Percentiles rank a stretch among this genome's conserved stretches.
Conservation (phyloP, 1,140 invertebrate genomes). For the Anastatus disparis region DNA sequence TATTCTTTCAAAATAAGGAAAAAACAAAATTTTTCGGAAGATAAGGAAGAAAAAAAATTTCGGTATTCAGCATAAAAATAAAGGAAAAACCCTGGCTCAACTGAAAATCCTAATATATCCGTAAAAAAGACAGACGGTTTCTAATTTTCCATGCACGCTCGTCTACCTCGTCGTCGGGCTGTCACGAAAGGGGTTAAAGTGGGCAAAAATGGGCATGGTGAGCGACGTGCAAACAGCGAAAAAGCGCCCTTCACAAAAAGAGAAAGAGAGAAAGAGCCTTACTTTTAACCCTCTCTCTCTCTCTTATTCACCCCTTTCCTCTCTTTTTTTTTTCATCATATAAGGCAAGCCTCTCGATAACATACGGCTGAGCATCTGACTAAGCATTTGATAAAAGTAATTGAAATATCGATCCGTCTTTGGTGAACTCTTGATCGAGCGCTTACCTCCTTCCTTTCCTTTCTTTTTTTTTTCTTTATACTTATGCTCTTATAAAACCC, state of each 20-base stretch:
- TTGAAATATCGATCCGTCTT: slow-evolving; percentile 37
- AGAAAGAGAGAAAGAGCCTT: background rate
- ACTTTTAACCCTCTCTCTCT: background rate
- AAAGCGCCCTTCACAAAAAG: background rate
- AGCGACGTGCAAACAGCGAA: slow-evolving; percentile 23
- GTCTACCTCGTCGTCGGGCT: background rate
- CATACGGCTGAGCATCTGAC: slow-evolving; percentile 35
- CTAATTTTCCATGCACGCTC: slow-evolving; percentile 20
- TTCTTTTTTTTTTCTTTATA: background rate
- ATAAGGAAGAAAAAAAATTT: too few species aligned
- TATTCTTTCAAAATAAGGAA: too few species aligned
- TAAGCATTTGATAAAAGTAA: slow-evolving; percentile 43
- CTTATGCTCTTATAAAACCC: background rate
- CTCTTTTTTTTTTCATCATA: too few species aligned
- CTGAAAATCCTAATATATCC: slow-evolving; percentile 25
- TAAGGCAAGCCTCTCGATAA: slow-evolving; percentile 18
- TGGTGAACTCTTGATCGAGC: slow-evolving; percentile 25
- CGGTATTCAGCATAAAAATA: too few species aligned
- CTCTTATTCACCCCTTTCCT: too few species aligned
- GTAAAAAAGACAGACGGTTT: slow-evolving; percentile 4
- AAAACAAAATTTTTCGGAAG: too few species aligned
- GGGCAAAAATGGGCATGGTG: slow-evolving; percentile 25
- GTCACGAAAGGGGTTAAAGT: slow-evolving; percentile 19
- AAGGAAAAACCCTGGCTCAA: too few species aligned
- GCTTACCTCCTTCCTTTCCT: background rate